Evolutionary conservation across 2,888 invertebrate species (phyloP), one percentile per base, ranked within the genome.

Genomic region (Rhagonycha fulva): DNA sequence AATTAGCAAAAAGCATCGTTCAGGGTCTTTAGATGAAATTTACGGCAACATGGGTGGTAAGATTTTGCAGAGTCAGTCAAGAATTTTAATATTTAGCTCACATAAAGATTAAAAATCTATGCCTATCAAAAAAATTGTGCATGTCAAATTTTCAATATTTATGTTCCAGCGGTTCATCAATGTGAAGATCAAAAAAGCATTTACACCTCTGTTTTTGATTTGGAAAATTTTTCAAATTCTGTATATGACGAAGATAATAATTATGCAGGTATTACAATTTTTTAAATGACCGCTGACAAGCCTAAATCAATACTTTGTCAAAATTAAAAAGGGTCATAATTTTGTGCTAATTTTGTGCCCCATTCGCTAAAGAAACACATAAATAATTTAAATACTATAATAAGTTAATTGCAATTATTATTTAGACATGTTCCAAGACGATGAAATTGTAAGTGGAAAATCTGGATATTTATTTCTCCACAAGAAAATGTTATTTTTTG

Each of bases 21-120:
- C 75, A 1, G 71, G 68, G 12, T 19, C 19, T 19, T 47, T 14
- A 9, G 23, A n/a, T 62, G 73, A 77, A 63, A 30, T 72, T 4
- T 72, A 77, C 14, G 68, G 72, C n/a, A 75, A 72, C 23, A 75
- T 73, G 77, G 60, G 68, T 32, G 70, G 76, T 76, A 28, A 19
- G 62, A 23, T 24, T 12, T 24, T 24, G 1, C 14, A 23, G 14
- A n/a, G 14, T 5, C 12, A 62, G 28, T 14, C 7, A 11, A n/a
- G n/a, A n/a, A n/a, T n/a, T n/a, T 19, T 19, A 19, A 19, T 19
- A 19, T 19, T 19, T 19, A n/a, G n/a, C n/a, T n/a, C n/a, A n/a
- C n/a, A n/a, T n/a, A 19, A 19, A 19, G 19, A 19, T 19, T 19
- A 19, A 19, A 19, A 19, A 19, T 19, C 2, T 19, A 19, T 19